Base-by-base conservation (phyloP, 2,113 vertebrate species). In the Sylvietta virens region DNA sequence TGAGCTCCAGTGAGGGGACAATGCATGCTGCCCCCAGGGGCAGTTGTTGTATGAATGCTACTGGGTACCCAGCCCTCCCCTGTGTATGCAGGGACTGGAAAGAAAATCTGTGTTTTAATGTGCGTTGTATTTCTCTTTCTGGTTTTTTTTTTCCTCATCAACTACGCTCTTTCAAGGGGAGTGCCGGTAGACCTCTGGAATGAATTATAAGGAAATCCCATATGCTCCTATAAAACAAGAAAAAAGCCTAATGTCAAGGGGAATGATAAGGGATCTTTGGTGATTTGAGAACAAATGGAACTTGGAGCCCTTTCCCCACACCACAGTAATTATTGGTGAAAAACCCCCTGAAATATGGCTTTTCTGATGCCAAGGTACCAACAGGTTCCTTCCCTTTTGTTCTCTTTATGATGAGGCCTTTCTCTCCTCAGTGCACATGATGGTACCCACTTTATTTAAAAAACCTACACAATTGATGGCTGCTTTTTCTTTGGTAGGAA, bases 111-210 rank as follows among this genome's bases (percentile, higher is more conserved):
- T 44, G 24, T 62, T 92, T 86, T 85, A 82, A 56, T 88, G 20
- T 61, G 60, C 81, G 48, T 35, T 47, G 58, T 26, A 66, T 61
- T 86, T 60, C 37, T 89, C 57, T 89, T 83, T 42, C 11, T 15
- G 42, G 47, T 7, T 15, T 40, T 83, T 89, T 40, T 50, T 89
- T 64, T n/a, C n/a, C 50, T 71, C 62, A 69, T 67, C 74, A 83
- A 24, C 78, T 72, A 7, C 58, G 20, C 54, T 40, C 54, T 56
- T 86, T 80, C n/a, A 71, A 91, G 57, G 42, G 31, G 39, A 50
- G 15, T 67, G 82, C n/a, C 28, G n/a, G 56, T 89, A 85, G 78
- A 54, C 39, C 85, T 94, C 81, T 95, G 91, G 92, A 96, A 89
- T 12, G 26, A 90, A 83, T 91, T 91, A 83, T n/a, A 85, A 85